Evolutionary conservation across 2,797 vertebrate genomes (phyloP).

Genomic region (Sandelia bainsii): DNA sequence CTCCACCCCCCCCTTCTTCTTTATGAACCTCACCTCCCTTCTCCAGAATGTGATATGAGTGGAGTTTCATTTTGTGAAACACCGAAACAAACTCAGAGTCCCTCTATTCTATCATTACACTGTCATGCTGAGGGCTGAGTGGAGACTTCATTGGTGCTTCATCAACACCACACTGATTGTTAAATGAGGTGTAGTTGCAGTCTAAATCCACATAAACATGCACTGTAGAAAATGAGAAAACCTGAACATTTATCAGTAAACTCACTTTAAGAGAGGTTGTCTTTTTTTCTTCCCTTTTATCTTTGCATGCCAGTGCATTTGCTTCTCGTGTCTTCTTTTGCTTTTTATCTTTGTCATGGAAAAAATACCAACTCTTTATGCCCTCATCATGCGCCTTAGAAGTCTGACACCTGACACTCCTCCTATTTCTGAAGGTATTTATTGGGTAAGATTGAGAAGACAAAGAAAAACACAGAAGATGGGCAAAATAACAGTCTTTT

Average conservation of each 20-base stretch:
- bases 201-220: background rate
- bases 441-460: background rate
- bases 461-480: background rate
- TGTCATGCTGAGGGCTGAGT: background rate
- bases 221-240: background rate
- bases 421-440: slow-evolving; percentile 9
- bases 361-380: background rate
- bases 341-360: background rate
- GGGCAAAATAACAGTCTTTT: background rate
- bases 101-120: slow-evolving; percentile 3
- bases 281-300: background rate
- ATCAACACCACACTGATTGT: background rate
- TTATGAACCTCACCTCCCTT: slow-evolving; percentile 27
- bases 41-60: slow-evolving; percentile 27
- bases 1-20: slow-evolving; percentile 18
- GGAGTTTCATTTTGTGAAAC: slow-evolving; percentile 19
- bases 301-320: background rate
- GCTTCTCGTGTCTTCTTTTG: background rate
- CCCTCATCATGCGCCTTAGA: background rate
- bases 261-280: background rate
- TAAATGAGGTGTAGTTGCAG: background rate
- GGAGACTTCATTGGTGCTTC: background rate
- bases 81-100: slow-evolving; percentile 7
- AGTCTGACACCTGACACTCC: slow-evolving; percentile 20
- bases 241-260: background rate